Evolutionary conservation across 2,113 vertebrate species (phyloP).

Genomic region (Microcebus murinus): DNA sequence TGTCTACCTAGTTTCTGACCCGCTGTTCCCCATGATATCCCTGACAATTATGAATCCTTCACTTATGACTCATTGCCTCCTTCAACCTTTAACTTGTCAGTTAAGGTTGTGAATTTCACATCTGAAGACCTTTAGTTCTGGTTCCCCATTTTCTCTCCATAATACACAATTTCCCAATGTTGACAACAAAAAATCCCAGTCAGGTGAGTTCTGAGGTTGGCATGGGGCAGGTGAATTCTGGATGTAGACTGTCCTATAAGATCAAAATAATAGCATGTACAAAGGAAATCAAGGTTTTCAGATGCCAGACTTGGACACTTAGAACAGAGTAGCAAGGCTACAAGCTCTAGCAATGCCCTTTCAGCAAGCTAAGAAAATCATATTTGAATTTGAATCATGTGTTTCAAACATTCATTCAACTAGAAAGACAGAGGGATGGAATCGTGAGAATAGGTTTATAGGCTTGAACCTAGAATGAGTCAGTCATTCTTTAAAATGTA

Average conservation of each 20-base stretch:
- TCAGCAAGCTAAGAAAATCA: background rate
- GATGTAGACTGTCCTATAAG: background rate
- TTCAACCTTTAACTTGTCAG: background rate
- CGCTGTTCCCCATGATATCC: background rate
- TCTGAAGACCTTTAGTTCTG: background rate
- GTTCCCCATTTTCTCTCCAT: background rate
- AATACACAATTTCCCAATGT: background rate
- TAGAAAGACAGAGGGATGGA: background rate
- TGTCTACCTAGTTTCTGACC: background rate
- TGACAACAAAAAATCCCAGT: background rate
- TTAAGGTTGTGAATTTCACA: background rate
- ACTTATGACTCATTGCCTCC: background rate
- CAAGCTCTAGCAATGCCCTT: background rate
- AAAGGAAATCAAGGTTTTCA: conserved; percentile 30
- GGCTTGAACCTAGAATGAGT: background rate
- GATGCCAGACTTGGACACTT: background rate
- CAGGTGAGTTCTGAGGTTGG: background rate
- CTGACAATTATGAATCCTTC: background rate
- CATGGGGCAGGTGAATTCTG: background rate
- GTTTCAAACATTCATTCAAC: background rate
- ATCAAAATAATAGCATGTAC: background rate
- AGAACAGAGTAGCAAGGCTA: background rate
- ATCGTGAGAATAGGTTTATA: background rate
- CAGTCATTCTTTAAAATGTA: conserved; percentile 39
- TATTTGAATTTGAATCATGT: conserved; percentile 40